These are phyloP conservation scores for Chrysaora quinquecirrha DNA, from an alignment of 30 jellyfish, hydroid and myxozoan species.

Conservation along the genomic window DNA sequence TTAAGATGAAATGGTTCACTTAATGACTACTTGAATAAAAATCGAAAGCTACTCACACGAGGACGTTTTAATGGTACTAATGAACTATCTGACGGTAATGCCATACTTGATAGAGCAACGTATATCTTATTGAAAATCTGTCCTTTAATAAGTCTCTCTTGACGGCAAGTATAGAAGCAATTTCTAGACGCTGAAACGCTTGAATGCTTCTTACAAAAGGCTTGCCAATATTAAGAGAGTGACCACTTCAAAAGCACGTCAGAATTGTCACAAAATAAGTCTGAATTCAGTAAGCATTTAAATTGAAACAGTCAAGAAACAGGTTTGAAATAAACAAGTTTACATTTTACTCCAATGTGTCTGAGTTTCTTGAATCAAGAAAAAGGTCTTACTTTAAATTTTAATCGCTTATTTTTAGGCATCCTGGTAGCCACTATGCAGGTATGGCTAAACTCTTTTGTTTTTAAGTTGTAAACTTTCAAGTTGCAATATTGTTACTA, in stretches of 20 bases:
- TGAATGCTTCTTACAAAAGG: too few relatives aligned
- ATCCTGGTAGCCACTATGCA: neutral
- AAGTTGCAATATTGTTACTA: neutral
- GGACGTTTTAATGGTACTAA: too few relatives aligned
- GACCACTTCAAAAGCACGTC: neutral
- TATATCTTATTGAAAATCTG: too few relatives aligned
- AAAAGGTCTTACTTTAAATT: neutral
- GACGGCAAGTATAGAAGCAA: too few relatives aligned
- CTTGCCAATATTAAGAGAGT: too few relatives aligned
- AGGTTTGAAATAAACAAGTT: conserved; percentile 5
- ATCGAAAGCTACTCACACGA: too few relatives aligned
- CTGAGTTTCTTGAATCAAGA: neutral
- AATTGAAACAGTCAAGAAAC: neutral
- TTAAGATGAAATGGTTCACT: too few relatives aligned
- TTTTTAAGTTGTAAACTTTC: neutral
- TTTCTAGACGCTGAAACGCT: too few relatives aligned
- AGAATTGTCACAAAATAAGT: neutral
- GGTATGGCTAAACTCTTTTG: neutral
- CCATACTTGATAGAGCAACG: too few relatives aligned
- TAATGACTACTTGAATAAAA: too few relatives aligned
- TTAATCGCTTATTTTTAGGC: neutral
- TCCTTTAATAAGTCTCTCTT: too few relatives aligned
- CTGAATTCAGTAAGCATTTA: neutral
- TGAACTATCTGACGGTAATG: too few relatives aligned
- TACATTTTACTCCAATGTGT: neutral